A percentile compares a stretch with the other conserved stretches of the same genome.
These are phyloP conservation scores for Rallus crepitans DNA, from an alignment of 2,797 vertebrate species.

Conservation along the genomic window DNA sequence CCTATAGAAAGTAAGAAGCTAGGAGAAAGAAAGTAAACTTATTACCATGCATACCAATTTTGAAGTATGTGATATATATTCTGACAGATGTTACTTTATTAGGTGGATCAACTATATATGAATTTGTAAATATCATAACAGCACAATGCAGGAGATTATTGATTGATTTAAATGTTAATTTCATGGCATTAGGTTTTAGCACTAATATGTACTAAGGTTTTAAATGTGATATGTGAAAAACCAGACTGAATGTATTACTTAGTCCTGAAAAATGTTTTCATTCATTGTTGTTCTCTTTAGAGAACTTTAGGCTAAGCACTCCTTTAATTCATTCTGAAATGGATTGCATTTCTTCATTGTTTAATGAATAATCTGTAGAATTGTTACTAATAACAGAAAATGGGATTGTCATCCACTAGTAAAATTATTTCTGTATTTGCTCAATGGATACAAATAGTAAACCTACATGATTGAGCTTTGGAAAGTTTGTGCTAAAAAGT, in stretches of 20 bases:
- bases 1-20: not conserved
- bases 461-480: not conserved
- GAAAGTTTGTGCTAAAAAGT: not conserved
- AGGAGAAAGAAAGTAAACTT: not conserved
- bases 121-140: not conserved
- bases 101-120: not conserved
- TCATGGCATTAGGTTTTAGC: not conserved
- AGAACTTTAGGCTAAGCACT: not conserved
- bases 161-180: not conserved
- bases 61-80: not conserved
- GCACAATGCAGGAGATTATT: not conserved
- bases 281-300: not conserved
- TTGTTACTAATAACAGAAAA: not conserved
- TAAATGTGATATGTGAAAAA: not conserved
- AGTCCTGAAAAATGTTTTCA: not conserved
- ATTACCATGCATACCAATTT: not conserved
- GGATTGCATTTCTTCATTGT: not conserved
- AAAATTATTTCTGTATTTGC: not conserved
- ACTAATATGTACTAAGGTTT: not conserved
- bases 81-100: not conserved
- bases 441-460: not conserved
- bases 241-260: not conserved
- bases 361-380: not conserved
- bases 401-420: not conserved
- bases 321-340: not conserved